Percentiles rank a stretch among this genome's conserved stretches.
phyloP scores from a whole-genome alignment of 2,797 vertebrate species.

The Geotrypetes seraphini region DNA sequence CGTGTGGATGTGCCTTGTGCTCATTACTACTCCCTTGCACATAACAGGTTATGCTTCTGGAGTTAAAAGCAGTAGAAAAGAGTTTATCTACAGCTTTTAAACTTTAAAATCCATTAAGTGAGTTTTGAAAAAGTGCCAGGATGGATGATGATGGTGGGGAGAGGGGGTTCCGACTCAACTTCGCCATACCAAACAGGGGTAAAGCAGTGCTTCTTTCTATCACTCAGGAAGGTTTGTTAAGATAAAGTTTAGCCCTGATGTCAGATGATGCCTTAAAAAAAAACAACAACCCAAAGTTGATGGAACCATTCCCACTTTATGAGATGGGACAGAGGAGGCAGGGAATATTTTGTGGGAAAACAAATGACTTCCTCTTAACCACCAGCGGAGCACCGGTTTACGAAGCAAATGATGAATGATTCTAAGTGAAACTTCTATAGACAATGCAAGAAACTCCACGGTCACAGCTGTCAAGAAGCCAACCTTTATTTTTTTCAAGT shows the following conservation, averaged over 20 bases:
- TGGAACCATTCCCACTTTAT: slow-evolving; percentile 3
- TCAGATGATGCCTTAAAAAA: slow-evolving; percentile 19
- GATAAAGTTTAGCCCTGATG: slow-evolving; percentile 12
- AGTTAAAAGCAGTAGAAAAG: no score
- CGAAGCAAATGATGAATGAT: slow-evolving; percentile 15
- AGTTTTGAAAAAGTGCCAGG: no score
- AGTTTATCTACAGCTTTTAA: no score
- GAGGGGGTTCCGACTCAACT: slow-evolving; percentile 18
- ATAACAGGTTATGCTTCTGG: no score
- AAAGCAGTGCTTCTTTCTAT: slow-evolving; percentile 20
- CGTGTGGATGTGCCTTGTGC: no score
- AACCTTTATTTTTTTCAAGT: rapidly evolving
- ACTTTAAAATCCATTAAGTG: no score
- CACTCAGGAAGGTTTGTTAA: slow-evolving; percentile 14
- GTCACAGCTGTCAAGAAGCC: background rate
- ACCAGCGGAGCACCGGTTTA: slow-evolving; percentile 21
- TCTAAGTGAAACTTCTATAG: background rate
- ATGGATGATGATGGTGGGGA: no score
- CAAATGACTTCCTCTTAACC: slow-evolving; percentile 40
- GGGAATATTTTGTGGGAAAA: slow-evolving; percentile 18
- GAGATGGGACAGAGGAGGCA: slow-evolving; percentile 2
- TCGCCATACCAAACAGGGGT: slow-evolving; percentile 8
- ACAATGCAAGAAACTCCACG: background rate
- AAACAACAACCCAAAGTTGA: slow-evolving; percentile 32
- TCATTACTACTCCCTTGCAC: no score